phyloP scores from a whole-genome alignment of 2,113 vertebrate genomes.

The Sporophila hypoxantha region DNA sequence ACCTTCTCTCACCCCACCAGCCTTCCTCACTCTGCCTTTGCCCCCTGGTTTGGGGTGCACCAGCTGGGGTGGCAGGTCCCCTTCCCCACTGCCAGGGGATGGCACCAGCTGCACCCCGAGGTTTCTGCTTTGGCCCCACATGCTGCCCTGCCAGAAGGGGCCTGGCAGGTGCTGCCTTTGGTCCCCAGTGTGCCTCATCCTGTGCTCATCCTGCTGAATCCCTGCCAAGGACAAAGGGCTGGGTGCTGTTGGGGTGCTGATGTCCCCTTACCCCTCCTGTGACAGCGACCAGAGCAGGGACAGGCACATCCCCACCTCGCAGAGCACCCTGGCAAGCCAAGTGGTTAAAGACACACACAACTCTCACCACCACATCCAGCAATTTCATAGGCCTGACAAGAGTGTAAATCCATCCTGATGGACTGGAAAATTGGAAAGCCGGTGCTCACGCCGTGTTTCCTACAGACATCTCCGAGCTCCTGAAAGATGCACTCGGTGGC shows the following conservation, averaged over 20 bases:
- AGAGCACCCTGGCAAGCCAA: neutral
- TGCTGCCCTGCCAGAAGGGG: neutral
- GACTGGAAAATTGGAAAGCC: constrained; percentile 48
- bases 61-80: neutral
- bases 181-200: rapidly evolving
- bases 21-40: rapidly evolving
- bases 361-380: neutral
- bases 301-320: neutral
- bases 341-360: neutral
- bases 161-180: rapidly evolving
- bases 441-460: neutral
- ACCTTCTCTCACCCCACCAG: rapidly evolving
- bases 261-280: neutral
- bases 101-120: neutral
- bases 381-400: neutral
- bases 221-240: neutral
- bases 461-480: neutral
- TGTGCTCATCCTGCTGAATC: neutral
- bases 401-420: constrained; percentile 29
- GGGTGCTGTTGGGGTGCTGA: rapidly evolving
- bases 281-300: neutral
- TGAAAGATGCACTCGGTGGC: constrained; percentile 11
- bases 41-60: neutral
- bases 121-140: neutral
- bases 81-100: neutral